A percentile compares a stretch with the other conserved stretches of the same genome.
phyloP scores from a whole-genome alignment of 1,140 invertebrate genomes.

The Hycleus cichorii region DNA sequence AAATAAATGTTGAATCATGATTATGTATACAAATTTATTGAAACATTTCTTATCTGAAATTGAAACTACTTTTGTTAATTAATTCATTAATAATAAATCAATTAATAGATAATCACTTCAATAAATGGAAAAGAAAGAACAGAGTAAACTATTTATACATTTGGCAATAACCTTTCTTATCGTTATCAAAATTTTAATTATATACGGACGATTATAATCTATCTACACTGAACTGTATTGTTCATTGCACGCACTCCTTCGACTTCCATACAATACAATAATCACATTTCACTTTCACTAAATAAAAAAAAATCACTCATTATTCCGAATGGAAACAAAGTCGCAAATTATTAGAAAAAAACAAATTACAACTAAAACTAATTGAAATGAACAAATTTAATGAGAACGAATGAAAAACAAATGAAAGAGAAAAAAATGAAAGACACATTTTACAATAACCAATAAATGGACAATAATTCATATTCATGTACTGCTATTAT shows the following conservation, averaged over 20 bases:
- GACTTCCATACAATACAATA: not conserved
- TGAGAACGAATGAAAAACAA: no score
- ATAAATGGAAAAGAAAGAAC: not conserved
- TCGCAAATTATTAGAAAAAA: no score
- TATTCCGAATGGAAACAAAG: not conserved
- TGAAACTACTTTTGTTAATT: constrained; percentile 12
- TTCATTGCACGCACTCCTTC: constrained; percentile 30
- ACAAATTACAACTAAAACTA: no score
- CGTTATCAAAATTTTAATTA: constrained; percentile 25
- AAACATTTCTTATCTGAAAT: constrained; percentile 13
- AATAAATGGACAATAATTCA: not conserved
- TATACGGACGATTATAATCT: constrained; percentile 22
- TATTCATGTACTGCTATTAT: constrained; percentile 3
- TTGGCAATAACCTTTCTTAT: constrained; percentile 29
- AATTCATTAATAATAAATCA: no score
- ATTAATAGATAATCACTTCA: constrained; percentile 8
- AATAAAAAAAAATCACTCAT: constrained; percentile 1
- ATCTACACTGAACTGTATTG: constrained; percentile 3
- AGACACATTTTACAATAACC: no score
- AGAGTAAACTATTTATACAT: constrained; percentile 28
- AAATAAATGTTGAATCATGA: no score
- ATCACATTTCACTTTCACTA: not conserved
- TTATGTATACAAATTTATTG: constrained; percentile 19
- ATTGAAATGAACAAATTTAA: no score
- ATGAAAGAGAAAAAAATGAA: no score